phyloP scores from a whole-genome alignment of 2,113 vertebrate genomes.

The Triplophysa siluroides region DNA sequence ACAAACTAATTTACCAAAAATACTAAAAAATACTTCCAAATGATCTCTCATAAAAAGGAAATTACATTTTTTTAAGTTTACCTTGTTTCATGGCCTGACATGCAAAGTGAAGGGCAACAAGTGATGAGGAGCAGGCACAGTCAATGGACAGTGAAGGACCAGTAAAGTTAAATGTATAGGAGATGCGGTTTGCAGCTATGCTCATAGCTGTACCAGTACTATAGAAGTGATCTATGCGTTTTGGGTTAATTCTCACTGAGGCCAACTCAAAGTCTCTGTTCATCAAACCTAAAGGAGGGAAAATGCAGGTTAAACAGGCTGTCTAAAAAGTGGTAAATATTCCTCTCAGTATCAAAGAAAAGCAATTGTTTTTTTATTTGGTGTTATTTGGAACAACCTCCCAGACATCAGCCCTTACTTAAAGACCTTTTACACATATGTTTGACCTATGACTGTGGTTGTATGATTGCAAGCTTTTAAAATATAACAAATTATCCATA shows the following conservation, averaged over 20 bases:
- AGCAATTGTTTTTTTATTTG: no score
- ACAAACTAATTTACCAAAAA: no score
- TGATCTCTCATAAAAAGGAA: not conserved
- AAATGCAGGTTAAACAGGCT: not conserved
- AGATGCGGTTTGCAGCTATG: constrained; percentile 84
- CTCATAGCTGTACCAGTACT: constrained; percentile 78
- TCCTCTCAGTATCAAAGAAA: no score
- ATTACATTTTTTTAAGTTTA: constrained; percentile 49
- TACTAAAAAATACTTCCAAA: not conserved
- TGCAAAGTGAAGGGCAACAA: constrained; percentile 82
- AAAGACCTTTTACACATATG: not conserved
- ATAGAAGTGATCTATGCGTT: constrained; percentile 75
- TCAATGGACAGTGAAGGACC: constrained; percentile 83
- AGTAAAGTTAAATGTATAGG: constrained; percentile 84
- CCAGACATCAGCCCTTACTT: no score
- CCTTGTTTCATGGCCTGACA: constrained; percentile 82
- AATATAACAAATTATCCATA: no score
- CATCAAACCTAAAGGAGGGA: constrained; percentile 77
- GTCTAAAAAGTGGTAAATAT: not conserved
- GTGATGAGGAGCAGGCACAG: constrained; percentile 83
- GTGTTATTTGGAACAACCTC: no score
- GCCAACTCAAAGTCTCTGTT: constrained; percentile 80
- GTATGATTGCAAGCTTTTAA: no score
- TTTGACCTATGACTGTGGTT: not conserved
- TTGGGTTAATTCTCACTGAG: constrained; percentile 50